These are phyloP conservation scores for Philonicus albiceps DNA, from an alignment of 2,888 invertebrate species.

Conservation along the genomic window DNA sequence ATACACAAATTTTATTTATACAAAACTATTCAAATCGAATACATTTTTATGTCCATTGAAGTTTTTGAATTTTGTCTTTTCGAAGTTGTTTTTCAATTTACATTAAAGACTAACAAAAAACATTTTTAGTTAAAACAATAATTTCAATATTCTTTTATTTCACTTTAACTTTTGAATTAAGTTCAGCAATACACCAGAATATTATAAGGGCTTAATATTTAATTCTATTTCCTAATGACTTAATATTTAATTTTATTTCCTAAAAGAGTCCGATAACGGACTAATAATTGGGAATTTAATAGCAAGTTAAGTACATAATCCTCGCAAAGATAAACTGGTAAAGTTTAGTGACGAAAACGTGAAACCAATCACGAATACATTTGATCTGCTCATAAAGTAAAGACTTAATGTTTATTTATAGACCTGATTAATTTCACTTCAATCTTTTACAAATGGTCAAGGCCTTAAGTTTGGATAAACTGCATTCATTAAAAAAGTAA, in stretches of 20 bases:
- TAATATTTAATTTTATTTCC: neutral
- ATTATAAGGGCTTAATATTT: too few relatives aligned
- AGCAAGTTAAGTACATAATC: neutral
- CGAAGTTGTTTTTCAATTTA: too few relatives aligned
- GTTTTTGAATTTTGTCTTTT: too few relatives aligned
- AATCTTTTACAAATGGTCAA: neutral
- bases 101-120: too few relatives aligned
- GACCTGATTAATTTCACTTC: neutral
- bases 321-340: neutral
- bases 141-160: too few relatives aligned
- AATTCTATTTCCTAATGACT: neutral
- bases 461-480: neutral
- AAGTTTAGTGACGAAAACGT: neutral
- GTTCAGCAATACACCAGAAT: neutral
- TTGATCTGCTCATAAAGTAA: neutral
- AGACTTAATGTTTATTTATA: neutral
- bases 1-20: too few relatives aligned
- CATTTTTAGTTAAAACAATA: too few relatives aligned
- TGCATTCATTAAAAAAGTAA: neutral
- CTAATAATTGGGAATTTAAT: neutral
- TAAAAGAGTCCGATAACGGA: neutral
- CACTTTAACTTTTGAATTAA: too few relatives aligned
- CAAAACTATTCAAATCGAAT: too few relatives aligned
- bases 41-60: too few relatives aligned
- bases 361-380: neutral